Evolutionary conservation across 1,140 invertebrate species (phyloP).

Genomic region (Procambarus virginalis): DNA sequence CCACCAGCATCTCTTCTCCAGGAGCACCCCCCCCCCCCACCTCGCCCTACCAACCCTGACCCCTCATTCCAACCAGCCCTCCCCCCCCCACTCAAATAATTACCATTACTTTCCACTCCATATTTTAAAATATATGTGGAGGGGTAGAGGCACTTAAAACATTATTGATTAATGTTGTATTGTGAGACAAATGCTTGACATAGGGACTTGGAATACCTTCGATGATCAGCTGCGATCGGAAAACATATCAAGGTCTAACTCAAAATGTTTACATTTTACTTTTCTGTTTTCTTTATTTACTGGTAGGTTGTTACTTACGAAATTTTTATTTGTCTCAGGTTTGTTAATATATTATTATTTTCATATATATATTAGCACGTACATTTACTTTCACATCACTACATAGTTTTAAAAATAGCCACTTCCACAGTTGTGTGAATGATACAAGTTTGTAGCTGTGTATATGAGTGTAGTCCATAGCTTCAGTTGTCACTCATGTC

Average conservation of each 20-base stretch:
- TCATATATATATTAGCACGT: neutral
- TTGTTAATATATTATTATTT: conserved; percentile 2
- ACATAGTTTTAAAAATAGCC: conserved; percentile 1
- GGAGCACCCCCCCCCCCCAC: too few species aligned
- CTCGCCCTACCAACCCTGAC: too few species aligned
- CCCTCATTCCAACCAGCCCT: too few species aligned
- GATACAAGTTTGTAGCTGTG: conserved; percentile 11
- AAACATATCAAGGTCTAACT: neutral
- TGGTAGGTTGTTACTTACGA: neutral
- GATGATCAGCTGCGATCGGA: too few species aligned
- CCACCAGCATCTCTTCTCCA: too few species aligned
- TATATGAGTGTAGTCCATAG: conserved; percentile 17
- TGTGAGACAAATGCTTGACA: too few species aligned
- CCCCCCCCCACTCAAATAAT: too few species aligned
- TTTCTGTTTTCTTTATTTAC: neutral
- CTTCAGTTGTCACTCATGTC: conserved; percentile 9
- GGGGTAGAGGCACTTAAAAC: too few species aligned
- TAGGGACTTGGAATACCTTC: too few species aligned
- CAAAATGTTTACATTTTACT: neutral
- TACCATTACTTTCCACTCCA: too few species aligned
- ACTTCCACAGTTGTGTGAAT: conserved; percentile 21
- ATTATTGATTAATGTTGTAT: too few species aligned
- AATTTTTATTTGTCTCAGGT: neutral
- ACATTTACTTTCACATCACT: conserved; percentile 1
- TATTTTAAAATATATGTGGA: too few species aligned